These are phyloP conservation scores for Mythimna impura DNA, from an alignment of 2,888 invertebrate species.

Conservation along the genomic window DNA sequence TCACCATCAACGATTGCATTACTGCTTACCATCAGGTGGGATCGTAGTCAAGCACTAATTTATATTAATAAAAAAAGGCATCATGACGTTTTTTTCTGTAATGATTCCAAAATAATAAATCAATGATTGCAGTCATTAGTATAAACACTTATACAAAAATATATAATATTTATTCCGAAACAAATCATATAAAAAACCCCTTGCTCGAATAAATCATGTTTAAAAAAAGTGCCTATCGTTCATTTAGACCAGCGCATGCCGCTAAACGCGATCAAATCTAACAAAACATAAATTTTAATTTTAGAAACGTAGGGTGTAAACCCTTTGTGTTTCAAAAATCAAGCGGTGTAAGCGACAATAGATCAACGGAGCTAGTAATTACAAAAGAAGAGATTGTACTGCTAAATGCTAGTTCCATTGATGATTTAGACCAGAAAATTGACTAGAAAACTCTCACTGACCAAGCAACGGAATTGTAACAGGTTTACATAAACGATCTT, in stretches of 20 bases:
- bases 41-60: no score
- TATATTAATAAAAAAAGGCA: no score
- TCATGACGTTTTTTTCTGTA: not conserved
- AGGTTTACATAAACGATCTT: not conserved
- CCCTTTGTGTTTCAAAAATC: constrained; percentile 79
- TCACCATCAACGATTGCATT: no score
- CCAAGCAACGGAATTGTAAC: constrained; percentile 27
- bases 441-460: not conserved
- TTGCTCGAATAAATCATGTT: constrained; percentile 84
- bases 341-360: constrained; percentile 69
- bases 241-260: constrained; percentile 82
- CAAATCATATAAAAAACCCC: constrained; percentile 76
- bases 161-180: constrained; percentile 65
- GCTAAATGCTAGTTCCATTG: constrained; percentile 14
- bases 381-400: not conserved
- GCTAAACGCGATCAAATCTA: constrained; percentile 89
- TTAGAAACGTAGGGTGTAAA: constrained; percentile 83
- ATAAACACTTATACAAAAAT: constrained; percentile 34
- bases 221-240: constrained; percentile 81
- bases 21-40: no score
- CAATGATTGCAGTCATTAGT: constrained; percentile 26
- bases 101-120: not conserved
- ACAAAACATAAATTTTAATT: constrained; percentile 90
- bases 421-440: not conserved
- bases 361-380: constrained; percentile 36